Conservation (phyloP, 2,888 invertebrate species). For the Ectemnius cavifrons region DNA sequence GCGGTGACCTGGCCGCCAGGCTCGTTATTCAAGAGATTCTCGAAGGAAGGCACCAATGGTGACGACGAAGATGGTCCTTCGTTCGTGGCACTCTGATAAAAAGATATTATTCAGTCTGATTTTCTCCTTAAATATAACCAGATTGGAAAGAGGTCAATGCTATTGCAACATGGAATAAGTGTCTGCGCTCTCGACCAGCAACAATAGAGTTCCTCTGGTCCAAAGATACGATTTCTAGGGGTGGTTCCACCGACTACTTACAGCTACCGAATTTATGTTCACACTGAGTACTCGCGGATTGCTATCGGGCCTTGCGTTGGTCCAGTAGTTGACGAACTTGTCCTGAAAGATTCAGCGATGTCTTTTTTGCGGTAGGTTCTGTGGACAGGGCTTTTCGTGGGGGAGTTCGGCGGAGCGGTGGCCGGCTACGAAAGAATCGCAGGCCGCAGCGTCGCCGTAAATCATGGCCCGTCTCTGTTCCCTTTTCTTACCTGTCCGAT, state of each 20-base stretch:
- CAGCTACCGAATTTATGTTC: constrained; percentile 73
- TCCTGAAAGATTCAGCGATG: constrained; percentile 67
- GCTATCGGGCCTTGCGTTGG: constrained; percentile 61
- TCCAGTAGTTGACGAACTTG: constrained; percentile 75
- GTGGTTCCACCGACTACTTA: constrained; percentile 57
- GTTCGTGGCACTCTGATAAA: constrained; percentile 63
- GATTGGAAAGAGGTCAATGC: no score
- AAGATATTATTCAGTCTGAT: neutral
- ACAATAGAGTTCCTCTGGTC: no score
- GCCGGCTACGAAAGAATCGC: constrained; percentile 63
- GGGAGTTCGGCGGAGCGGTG: constrained; percentile 21
- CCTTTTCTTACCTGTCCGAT: constrained; percentile 74
- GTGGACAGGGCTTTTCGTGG: constrained; percentile 4
- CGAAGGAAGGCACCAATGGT: constrained; percentile 59
- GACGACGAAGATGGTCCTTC: constrained; percentile 57
- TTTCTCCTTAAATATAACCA: no score
- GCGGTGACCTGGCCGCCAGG: constrained; percentile 64
- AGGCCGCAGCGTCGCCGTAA: constrained; percentile 44
- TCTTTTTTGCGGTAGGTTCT: constrained; percentile 12
- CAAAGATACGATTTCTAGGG: no score
- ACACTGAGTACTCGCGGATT: constrained; percentile 71
- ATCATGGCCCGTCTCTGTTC: constrained; percentile 48
- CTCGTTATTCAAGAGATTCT: constrained; percentile 64
- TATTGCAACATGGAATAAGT: no score
- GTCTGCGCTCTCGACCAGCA: no score